A percentile compares a stretch with the other conserved stretches of the same genome.
phyloP scores from a whole-genome alignment of 2,888 invertebrate species.

The Meloe dianella region DNA sequence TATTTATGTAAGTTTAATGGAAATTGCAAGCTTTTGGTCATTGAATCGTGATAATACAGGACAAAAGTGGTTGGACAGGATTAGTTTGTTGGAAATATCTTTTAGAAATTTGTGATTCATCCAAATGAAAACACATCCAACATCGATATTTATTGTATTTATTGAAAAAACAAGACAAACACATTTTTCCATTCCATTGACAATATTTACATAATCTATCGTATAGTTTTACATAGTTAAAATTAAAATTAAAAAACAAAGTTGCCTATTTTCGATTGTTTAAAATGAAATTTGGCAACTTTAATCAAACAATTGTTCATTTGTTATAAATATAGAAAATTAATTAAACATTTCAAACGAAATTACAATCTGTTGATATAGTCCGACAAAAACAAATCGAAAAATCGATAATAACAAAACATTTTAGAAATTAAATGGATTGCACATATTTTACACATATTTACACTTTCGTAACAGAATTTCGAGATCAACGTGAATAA shows the following conservation, averaged over 20 bases:
- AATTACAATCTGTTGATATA: too few species aligned
- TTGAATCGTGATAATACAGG: neutral
- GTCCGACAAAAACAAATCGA: too few species aligned
- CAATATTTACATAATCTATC: constrained; percentile 26
- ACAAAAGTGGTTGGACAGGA: neutral
- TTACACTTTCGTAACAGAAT: constrained; percentile 16
- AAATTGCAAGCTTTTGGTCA: neutral
- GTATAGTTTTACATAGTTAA: constrained; percentile 21
- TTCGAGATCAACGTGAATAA: neutral
- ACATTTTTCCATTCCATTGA: constrained; percentile 29
- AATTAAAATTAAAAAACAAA: constrained; percentile 7
- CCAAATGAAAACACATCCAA: neutral
- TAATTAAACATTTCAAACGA: too few species aligned
- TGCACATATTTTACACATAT: constrained; percentile 26
- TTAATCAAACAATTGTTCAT: constrained; percentile 21
- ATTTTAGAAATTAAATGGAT: neutral
- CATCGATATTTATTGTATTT: neutral
- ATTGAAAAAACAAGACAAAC: constrained; percentile 14
- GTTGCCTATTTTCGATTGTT: constrained; percentile 8
- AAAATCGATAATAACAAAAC: neutral
- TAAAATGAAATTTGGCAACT: constrained; percentile 27
- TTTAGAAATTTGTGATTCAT: neutral
- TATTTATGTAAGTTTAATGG: neutral
- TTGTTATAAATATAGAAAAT: too few species aligned
- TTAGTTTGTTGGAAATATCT: neutral